Conservation (phyloP, 2,113 vertebrate species). For the Muscicapa adusta region DNA sequence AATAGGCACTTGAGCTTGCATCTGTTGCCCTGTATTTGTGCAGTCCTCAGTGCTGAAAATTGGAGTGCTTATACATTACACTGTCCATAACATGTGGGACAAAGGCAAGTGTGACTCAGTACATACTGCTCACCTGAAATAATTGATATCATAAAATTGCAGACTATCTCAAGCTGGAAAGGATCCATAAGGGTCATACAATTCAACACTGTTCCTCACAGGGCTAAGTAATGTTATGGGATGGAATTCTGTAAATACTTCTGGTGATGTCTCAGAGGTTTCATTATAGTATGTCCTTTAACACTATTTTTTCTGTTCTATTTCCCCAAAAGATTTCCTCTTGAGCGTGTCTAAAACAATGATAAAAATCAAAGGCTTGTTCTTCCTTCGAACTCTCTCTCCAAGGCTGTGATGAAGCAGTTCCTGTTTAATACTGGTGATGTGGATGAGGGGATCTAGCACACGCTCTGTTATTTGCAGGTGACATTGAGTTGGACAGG, state of each 20-base stretch:
- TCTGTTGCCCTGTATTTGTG: not conserved
- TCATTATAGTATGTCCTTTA: not conserved
- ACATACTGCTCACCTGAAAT: not conserved
- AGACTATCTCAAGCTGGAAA: not conserved
- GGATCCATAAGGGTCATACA: not conserved
- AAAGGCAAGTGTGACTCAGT: not conserved
- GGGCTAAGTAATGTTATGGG: not conserved
- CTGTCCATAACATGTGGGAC: not conserved
- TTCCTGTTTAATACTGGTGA: not conserved
- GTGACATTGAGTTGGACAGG: too few relatives aligned
- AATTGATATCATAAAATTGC: not conserved
- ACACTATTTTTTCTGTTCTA: not conserved
- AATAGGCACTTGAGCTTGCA: not conserved
- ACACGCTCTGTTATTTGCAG: not conserved
- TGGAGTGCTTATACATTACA: not conserved
- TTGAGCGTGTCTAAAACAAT: not conserved
- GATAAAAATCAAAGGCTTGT: slow-evolving; percentile 12
- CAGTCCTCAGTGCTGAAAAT: not conserved
- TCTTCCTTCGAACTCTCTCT: not conserved
- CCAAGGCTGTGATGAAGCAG: not conserved
- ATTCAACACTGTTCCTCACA: not conserved
- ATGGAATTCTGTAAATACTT: not conserved
- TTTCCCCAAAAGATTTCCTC: not conserved
- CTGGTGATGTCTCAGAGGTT: not conserved
- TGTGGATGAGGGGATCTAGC: too few relatives aligned